Conservation (phyloP, 2,888 invertebrate species). For the Machimus atricapillus region DNA sequence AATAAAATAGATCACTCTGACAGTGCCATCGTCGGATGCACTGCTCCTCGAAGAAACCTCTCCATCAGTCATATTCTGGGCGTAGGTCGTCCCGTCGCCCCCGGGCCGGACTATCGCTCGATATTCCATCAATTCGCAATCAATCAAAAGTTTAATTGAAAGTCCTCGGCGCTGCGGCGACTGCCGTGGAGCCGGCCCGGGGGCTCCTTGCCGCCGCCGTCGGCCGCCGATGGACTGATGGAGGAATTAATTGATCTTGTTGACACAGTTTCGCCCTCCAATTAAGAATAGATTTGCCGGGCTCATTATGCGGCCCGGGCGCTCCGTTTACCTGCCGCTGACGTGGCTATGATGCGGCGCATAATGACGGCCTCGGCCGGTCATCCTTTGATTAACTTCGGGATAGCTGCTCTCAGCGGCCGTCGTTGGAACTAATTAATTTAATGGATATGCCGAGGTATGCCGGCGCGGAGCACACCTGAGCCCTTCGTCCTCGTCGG, state of each 20-base stretch:
- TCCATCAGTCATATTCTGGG: not conserved
- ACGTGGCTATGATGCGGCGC: not conserved
- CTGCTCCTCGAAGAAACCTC: not conserved
- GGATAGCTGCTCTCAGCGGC: not conserved
- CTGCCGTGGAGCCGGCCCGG: not conserved
- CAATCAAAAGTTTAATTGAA: conserved; percentile 41
- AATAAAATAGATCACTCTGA: not conserved
- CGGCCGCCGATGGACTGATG: not conserved
- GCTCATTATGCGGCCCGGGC: not conserved
- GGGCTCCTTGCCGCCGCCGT: not conserved
- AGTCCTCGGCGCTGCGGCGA: not conserved
- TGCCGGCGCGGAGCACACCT: not conserved
- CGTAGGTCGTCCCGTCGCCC: not conserved
- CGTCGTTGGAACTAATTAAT: not conserved
- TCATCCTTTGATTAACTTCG: not conserved
- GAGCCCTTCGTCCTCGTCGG: not conserved
- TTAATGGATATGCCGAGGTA: not conserved
- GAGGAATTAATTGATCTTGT: conserved; percentile 32
- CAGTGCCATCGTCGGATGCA: not conserved
- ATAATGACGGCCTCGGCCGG: not conserved
- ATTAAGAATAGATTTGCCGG: conserved; percentile 33
- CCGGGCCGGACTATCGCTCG: not conserved
- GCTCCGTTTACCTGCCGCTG: not conserved
- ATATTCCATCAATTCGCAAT: conserved; percentile 31
- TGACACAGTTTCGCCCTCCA: conserved; percentile 35